Evolutionary conservation across 2,797 vertebrate genomes (phyloP), one percentile per base, ranked within the genome.

Genomic region (Dicrostonyx torquatus): DNA sequence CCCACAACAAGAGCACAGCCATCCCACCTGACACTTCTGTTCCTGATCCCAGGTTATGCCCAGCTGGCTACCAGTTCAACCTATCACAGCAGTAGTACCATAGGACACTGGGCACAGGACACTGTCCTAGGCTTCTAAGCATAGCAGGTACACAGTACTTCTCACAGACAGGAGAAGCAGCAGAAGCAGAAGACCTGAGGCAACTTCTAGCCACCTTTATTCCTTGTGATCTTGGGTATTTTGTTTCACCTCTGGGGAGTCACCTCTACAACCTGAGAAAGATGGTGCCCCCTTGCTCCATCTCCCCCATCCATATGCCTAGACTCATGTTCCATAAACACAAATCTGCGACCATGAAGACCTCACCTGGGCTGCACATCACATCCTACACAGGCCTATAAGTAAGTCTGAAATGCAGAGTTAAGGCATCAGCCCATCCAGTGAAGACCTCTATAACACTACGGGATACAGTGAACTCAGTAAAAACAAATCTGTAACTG

Each of bases 391-490:
- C 4, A n/a, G 20, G 29, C 26, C 17, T 72, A 26, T 45, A 7
- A 0, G 2, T 0, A 0, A 1, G 5, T 29, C 34, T 40, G n/a
- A 78, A 13, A 82, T 9, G 8, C 20, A 31, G 11, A 72, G 64
- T 77, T 37, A 70, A 34, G 15, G 14, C 6, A 66, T 37, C 53
- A 78, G 5, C 0, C 48, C 24, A 31, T 20, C 31, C 50, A 15
- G 45, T 6, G n/a, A 70, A 58, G 15, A 31, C 1, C 0, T 2
- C 55, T 76, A 0, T 0, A 73, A n/a, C 15, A 76, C 72, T 24
- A 62, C 11, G 7, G 62, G 20, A 72, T 1, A 1, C 31, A 0
- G 10, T 14, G 29, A 58, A 78, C 24, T 2, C 0, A 6, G 9
- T 45, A 45, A 64, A 34, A 68, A 68, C 45, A 31, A 17, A 72